Evolutionary conservation across 2,113 vertebrate species (phyloP), one percentile per base, ranked within the genome.

Genomic region (Ia io): DNA sequence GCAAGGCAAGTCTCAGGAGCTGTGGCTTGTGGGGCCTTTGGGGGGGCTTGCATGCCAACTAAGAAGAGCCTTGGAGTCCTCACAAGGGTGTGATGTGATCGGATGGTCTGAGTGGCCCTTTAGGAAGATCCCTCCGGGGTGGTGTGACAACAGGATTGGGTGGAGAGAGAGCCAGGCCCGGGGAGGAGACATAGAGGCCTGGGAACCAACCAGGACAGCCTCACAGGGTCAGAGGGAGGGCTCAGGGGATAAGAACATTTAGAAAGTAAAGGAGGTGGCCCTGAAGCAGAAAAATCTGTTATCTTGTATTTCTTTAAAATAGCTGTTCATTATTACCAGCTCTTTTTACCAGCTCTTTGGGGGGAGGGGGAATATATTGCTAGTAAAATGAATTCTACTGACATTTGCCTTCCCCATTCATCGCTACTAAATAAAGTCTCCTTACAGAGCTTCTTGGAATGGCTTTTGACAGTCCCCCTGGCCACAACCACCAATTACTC

Each of bases 361-460:
- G 7, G 20, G 44, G 37, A 13, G 86, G 65, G 17, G 35, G 25
- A 86, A 42, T 80, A 13, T 37, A 30, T 77, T 85, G 47, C 71
- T 71, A 59, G 35, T 70, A 84, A 94, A 92, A 87, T 17, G 32
- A 88, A 79, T 74, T 63, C 74, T 76, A 16, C 71, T 84, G 74
- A 30, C 32, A 37, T n/a, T 88, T 79, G 61, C 91, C 79, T 96
- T 96, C 32, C 30, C 32, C 56, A 59, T 40, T 85, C 69, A 73
- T 96, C 63, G 49, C 40, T 74, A 47, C n/a, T 65, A 94, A 83
- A 49, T 91, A 61, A 78, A 95, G 91, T 40, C 82, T 93, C 51
- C 92, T 92, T 88, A 56, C 28, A 25, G 49, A 14, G 37, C 65
- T 94, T 93, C 83, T 96, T 85, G 20, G 73, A 74, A 82, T 80